Evolutionary conservation across 1,140 invertebrate species (phyloP).

Genomic region (Drosophila sp.): DNA sequence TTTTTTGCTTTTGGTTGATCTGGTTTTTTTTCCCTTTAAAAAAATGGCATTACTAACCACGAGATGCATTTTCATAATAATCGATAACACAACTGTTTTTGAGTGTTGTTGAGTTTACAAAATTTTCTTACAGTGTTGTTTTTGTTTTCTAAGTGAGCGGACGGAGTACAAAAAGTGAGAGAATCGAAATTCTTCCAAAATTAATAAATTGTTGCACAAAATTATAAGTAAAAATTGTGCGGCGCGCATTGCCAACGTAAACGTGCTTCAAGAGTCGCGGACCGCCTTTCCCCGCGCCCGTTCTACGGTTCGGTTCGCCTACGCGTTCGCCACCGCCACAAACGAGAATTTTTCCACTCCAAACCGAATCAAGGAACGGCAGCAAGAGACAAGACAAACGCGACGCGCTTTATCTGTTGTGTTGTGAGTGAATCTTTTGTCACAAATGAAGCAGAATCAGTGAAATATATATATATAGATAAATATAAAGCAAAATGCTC

Average conservation of each 20-base stretch:
- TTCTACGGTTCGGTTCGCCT: not conserved
- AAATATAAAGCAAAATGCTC: slow-evolving; percentile 63
- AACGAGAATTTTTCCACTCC: slow-evolving; percentile 11
- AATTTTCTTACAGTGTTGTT: not conserved
- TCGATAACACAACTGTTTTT: no score
- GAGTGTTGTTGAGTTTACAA: not conserved
- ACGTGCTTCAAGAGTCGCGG: not conserved
- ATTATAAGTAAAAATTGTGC: slow-evolving; percentile 44
- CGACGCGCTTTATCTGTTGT: slow-evolving; percentile 33
- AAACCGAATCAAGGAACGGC: not conserved
- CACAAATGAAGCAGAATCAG: slow-evolving; percentile 54
- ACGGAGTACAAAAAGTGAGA: slow-evolving; percentile 22
- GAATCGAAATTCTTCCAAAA: slow-evolving; percentile 17
- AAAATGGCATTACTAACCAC: no score
- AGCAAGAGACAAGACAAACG: slow-evolving; percentile 6
- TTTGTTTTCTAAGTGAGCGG: slow-evolving; percentile 11
- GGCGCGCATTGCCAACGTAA: slow-evolving; percentile 10
- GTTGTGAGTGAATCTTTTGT: slow-evolving; percentile 15
- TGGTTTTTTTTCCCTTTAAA: no score
- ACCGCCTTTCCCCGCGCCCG: not conserved
- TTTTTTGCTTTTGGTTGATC: no score
- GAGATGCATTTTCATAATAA: no score
- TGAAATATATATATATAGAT: slow-evolving; percentile 14
- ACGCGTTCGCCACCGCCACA: not conserved
- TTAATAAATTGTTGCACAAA: slow-evolving; percentile 60